These are phyloP conservation scores for Gobiocypris rarus DNA, from an alignment of 2,113 vertebrate species.

Conservation along the genomic window DNA sequence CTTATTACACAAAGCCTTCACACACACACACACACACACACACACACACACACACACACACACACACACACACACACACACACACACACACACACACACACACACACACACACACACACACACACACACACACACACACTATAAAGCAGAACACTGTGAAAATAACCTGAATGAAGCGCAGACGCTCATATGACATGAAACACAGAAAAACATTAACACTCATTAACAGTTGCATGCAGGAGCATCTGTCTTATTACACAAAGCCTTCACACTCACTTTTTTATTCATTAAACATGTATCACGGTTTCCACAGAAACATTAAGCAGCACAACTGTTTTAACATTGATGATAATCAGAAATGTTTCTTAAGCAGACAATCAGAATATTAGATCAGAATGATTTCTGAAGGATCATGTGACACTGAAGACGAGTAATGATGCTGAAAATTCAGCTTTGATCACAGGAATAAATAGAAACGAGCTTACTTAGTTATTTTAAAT, in stretches of 20 bases:
- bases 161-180: neutral
- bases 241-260: neutral
- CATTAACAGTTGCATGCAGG: neutral
- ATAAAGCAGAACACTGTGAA: neutral
- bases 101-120: neutral
- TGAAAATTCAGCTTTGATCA: too few relatives aligned
- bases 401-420: neutral
- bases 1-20: conserved; percentile 4
- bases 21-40: too few relatives aligned
- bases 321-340: too few relatives aligned
- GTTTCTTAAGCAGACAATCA: neutral
- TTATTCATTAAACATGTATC: too few relatives aligned
- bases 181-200: neutral
- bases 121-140: neutral
- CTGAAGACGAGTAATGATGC: neutral
- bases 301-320: too few relatives aligned
- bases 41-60: too few relatives aligned
- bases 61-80: too few relatives aligned
- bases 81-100: too few relatives aligned
- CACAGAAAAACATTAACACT: conserved; percentile 13
- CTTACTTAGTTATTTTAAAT: too few relatives aligned
- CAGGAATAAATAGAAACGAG: too few relatives aligned
- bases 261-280: conserved; percentile 19
- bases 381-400: neutral
- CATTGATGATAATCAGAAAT: too few relatives aligned